Evolutionary conservation across 2,113 vertebrate genomes (phyloP).

Genomic region (Myxocyprinus asiaticus): DNA sequence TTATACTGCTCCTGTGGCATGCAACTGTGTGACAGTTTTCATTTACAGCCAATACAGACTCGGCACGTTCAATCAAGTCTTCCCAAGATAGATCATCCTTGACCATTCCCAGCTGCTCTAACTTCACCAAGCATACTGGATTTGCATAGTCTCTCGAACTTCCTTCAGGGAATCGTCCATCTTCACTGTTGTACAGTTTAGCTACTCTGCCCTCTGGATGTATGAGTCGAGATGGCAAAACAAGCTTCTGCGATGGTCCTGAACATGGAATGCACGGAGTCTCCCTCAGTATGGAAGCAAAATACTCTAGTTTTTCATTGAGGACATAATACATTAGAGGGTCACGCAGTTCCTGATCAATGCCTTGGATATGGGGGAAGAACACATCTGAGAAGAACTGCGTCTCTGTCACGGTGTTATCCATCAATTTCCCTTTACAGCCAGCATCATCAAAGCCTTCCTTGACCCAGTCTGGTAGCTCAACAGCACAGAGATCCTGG

Average conservation of each 20-base stretch:
- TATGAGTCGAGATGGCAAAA: conserved; percentile 92
- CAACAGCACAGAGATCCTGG: conserved; percentile 93
- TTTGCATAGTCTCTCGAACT: conserved; percentile 91
- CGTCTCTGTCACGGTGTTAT: conserved; percentile 93
- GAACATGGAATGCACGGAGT: conserved; percentile 95
- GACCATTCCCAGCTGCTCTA: conserved; percentile 94
- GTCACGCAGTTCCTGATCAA: conserved; percentile 89
- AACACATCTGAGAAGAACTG: conserved; percentile 97
- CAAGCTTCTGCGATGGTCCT: conserved; percentile 81
- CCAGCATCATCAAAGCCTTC: conserved; percentile 96
- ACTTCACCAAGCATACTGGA: conserved; percentile 91
- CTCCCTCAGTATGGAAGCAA: conserved; percentile 84
- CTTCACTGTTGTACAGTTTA: conserved; percentile 88
- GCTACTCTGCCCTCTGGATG: conserved; percentile 97
- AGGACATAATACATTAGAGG: conserved; percentile 94
- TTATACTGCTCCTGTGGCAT: conserved; percentile 90
- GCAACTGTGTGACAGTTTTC: conserved; percentile 86
- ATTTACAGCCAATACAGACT: conserved; percentile 88
- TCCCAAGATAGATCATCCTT: conserved; percentile 97
- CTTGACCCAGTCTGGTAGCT: conserved; percentile 94
- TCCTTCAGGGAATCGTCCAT: conserved; percentile 93
- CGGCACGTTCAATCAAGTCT: conserved; percentile 89
- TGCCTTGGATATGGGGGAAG: conserved; percentile 93
- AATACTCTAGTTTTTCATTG: conserved; percentile 92
- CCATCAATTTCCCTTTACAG: conserved; percentile 87